A percentile compares a stretch with the other conserved stretches of the same genome.
These are phyloP conservation scores for Monomorium pharaonis DNA, from an alignment of 1,140 invertebrate genomes.

Conservation along the genomic window DNA sequence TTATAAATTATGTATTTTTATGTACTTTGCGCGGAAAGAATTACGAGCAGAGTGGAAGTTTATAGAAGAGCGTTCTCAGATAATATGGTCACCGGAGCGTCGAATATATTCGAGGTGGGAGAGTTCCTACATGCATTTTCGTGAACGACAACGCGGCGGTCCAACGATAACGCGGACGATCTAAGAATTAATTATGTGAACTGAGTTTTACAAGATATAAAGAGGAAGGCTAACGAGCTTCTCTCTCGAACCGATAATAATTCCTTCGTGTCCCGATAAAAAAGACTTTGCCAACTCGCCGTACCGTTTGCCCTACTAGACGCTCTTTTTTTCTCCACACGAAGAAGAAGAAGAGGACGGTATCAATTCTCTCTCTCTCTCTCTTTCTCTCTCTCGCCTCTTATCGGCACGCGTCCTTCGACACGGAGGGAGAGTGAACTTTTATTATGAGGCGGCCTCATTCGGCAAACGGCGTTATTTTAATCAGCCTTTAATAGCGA, in stretches of 20 bases:
- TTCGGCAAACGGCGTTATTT: conserved; percentile 40
- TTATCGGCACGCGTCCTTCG: conserved; percentile 50
- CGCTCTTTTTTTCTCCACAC: conserved; percentile 22
- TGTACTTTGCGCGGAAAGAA: neutral
- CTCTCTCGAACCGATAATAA: conserved; percentile 31
- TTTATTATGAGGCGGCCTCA: conserved; percentile 47
- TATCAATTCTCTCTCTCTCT: conserved; percentile 47
- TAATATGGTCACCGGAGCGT: neutral
- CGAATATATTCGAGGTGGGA: neutral
- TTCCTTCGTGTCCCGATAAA: conserved; percentile 40
- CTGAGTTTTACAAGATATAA: conserved; percentile 27
- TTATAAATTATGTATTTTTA: neutral
- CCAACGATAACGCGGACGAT: neutral
- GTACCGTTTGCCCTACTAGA: conserved; percentile 43
- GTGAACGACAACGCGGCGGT: neutral
- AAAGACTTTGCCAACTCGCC: conserved; percentile 39
- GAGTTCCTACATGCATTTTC: neutral
- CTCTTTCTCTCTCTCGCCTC: conserved; percentile 37
- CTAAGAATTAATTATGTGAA: conserved; percentile 32
- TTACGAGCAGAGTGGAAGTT: neutral
- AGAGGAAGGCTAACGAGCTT: conserved; percentile 46
- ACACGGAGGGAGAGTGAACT: conserved; percentile 19
- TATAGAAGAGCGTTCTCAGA: neutral
- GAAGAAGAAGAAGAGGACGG: conserved; percentile 23
- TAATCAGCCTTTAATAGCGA: conserved; percentile 23